Conservation (phyloP, 2,888 invertebrate genomes). For the Napeogenes inachia region DNA sequence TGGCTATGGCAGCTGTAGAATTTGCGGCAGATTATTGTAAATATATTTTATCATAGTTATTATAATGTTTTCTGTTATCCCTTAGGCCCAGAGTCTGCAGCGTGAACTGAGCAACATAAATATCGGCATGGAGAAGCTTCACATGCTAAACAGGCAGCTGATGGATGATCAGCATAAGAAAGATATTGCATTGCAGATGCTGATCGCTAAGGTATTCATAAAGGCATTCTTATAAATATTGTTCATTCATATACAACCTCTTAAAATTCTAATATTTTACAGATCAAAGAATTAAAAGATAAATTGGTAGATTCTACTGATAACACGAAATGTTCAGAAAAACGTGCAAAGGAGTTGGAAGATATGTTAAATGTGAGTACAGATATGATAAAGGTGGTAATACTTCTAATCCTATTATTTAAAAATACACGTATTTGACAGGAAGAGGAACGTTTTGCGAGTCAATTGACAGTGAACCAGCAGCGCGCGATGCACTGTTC, state of each 20-base stretch:
- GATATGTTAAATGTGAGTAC: slow-evolving; percentile 74
- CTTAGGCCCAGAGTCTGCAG: slow-evolving; percentile 65
- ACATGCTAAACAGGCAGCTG: slow-evolving; percentile 57
- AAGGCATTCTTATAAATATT: neutral
- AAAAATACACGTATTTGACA: slow-evolving; percentile 31
- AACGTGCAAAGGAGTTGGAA: slow-evolving; percentile 78
- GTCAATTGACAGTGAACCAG: slow-evolving; percentile 59
- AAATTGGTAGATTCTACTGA: slow-evolving; percentile 71
- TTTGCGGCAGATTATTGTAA: too few species aligned
- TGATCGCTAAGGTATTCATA: slow-evolving; percentile 48
- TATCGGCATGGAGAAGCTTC: slow-evolving; percentile 51
- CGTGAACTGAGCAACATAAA: slow-evolving; percentile 66
- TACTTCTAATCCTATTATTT: neutral
- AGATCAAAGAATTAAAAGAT: slow-evolving; percentile 65
- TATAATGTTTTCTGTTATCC: slow-evolving; percentile 25
- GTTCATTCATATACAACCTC: neutral
- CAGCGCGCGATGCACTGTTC: slow-evolving; percentile 72
- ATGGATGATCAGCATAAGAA: slow-evolving; percentile 60
- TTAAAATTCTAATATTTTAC: slow-evolving; percentile 31
- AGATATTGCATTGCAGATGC: slow-evolving; percentile 41
- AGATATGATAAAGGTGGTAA: neutral
- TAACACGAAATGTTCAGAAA: slow-evolving; percentile 75
- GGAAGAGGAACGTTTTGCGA: slow-evolving; percentile 74
- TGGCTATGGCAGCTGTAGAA: too few species aligned
- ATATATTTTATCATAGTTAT: neutral